Percentiles rank a stretch among this genome's conserved stretches.
Conservation (phyloP, 2,797 vertebrate species). For the Clarias pachynema region DNA sequence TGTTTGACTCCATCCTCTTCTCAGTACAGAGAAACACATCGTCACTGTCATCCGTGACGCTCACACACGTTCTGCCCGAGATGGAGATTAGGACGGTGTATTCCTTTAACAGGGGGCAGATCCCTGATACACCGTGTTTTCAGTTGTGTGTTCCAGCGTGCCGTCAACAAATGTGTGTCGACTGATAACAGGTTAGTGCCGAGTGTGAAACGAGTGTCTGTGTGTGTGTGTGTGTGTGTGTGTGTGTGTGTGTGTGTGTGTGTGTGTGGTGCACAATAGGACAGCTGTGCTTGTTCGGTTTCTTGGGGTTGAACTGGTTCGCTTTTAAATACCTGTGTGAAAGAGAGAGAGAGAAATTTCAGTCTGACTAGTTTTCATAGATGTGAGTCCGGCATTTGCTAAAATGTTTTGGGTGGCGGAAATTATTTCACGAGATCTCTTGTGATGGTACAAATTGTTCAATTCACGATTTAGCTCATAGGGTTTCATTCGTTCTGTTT, state of each 20-base stretch:
- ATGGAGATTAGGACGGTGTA: neutral
- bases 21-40: neutral
- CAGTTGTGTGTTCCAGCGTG: neutral
- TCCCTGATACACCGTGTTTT: neutral
- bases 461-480: neutral
- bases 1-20: neutral
- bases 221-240: neutral
- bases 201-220: neutral
- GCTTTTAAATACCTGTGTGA: neutral
- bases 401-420: neutral
- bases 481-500: neutral
- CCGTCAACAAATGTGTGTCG: neutral
- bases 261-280: neutral
- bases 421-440: neutral
- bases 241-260: neutral
- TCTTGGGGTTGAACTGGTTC: neutral
- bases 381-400: neutral
- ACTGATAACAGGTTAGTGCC: neutral
- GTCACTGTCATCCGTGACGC: neutral
- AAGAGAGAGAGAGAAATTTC: neutral
- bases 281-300: neutral
- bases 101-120: neutral
- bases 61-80: neutral
- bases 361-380: neutral
- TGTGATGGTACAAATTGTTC: neutral